Conservation (phyloP, 2,888 invertebrate species). For the Drosophila nr. perissopoda region DNA sequence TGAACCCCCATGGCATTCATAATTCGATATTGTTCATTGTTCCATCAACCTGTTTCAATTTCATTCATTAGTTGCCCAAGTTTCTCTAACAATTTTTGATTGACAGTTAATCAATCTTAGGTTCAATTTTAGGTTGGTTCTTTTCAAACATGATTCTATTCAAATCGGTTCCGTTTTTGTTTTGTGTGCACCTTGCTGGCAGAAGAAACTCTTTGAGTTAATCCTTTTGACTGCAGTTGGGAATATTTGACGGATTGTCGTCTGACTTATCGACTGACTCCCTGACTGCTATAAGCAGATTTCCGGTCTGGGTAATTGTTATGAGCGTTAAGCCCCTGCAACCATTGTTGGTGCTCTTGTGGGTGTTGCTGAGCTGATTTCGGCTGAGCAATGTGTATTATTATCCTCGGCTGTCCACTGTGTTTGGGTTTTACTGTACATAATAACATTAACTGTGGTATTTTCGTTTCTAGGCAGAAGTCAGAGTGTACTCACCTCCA, state of each 20-base stretch:
- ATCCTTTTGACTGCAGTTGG: slow-evolving; percentile 74
- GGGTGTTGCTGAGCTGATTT: slow-evolving; percentile 51
- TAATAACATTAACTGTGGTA: slow-evolving; percentile 2
- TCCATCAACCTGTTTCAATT: slow-evolving; percentile 67
- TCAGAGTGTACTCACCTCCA: not conserved
- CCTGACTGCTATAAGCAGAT: slow-evolving; percentile 62
- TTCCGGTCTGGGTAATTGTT: slow-evolving; percentile 70
- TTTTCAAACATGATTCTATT: slow-evolving; percentile 70
- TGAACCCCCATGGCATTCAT: slow-evolving; percentile 52
- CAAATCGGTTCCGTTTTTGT: slow-evolving; percentile 60
- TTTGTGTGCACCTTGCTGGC: slow-evolving; percentile 39
- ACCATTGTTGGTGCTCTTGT: slow-evolving; percentile 41
- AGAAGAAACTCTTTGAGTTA: slow-evolving; percentile 59
- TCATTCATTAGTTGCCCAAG: slow-evolving; percentile 60
- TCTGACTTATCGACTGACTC: slow-evolving; percentile 52
- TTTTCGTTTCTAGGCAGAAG: not conserved
- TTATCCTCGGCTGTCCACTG: slow-evolving; percentile 9
- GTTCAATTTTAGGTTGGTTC: slow-evolving; percentile 55
- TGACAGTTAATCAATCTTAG: slow-evolving; percentile 79
- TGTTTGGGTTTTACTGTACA: slow-evolving; percentile 16
- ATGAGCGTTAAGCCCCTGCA: slow-evolving; percentile 52
- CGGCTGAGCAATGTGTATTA: slow-evolving; percentile 16
- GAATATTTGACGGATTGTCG: slow-evolving; percentile 70
- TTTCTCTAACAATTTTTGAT: slow-evolving; percentile 49
- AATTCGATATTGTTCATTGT: slow-evolving; percentile 65